Evolutionary conservation across 1,140 invertebrate species (phyloP), one percentile per base, ranked within the genome.

Genomic region (Himalopsyche phryganea): DNA sequence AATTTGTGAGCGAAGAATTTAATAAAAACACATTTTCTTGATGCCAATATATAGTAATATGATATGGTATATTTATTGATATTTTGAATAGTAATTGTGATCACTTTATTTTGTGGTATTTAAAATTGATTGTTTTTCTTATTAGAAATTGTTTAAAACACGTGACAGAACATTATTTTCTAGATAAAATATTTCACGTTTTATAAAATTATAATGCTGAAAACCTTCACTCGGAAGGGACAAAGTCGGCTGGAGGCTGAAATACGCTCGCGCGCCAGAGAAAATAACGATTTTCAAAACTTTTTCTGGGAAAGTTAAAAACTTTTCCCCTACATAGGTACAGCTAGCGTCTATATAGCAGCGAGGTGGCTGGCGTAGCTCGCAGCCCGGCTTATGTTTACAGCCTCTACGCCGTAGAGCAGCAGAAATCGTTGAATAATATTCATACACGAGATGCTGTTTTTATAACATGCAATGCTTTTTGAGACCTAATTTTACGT

Each of bases 241-340:
- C 44, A 51, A 35, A 49, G 53, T 38, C 54, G 49, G 40, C 53
- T 41, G 55, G 50, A 48, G 53, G 55, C 46, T 53, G 56, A 42
- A 62, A 53, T 53, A 54, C 47, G 56, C 55, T 50, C 60, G 51
- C 56, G 20, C 56, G 56, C 56, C 61, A 52, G 61, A 49, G 61
- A 64, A 64, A 64, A 64, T 64, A 64, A 64, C 62, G 62, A 64
- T 64, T 64, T 64, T 64, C 62, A 60, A 64, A 64, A 64, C 62
- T 64, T 64, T 64, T 64, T 64, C 62, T 51, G 62, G 58, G 62
- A 60, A 63, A 64, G 62, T 64, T 64, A 56, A 58, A 58, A 64
- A 64, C 62, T 64, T 64, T 64, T 60, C 58, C 58, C 49, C 46
- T 33, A 51, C 56, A 51, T 51, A 51, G 50, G 56, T 41, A 23